These are phyloP conservation scores for Tuta absoluta DNA, from an alignment of 2,888 invertebrate species.

Conservation along the genomic window DNA sequence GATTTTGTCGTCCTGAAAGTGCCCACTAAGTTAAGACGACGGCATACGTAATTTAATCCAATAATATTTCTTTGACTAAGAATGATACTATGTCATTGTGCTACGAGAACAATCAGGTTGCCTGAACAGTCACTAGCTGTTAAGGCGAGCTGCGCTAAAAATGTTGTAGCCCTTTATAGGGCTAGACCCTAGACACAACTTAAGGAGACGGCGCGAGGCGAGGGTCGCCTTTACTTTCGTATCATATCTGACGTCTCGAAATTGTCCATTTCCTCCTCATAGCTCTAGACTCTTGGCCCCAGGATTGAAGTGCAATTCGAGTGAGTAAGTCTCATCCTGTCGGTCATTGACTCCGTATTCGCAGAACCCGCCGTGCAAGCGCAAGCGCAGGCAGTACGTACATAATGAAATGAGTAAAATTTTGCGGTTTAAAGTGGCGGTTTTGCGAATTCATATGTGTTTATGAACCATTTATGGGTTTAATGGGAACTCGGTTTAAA, in stretches of 20 bases:
- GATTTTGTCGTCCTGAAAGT: too few relatives aligned
- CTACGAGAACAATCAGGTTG: too few relatives aligned
- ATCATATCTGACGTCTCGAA: background rate
- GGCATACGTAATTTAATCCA: too few relatives aligned
- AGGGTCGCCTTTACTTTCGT: too few relatives aligned
- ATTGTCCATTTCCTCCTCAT: background rate
- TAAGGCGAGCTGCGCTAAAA: too few relatives aligned
- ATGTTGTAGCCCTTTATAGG: too few relatives aligned
- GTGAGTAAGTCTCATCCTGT: background rate
- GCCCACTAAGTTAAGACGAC: too few relatives aligned
- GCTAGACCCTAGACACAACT: too few relatives aligned
- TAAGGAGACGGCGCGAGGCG: too few relatives aligned
- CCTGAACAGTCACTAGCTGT: too few relatives aligned
- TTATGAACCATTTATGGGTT: background rate
- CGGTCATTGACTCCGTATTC: constrained; percentile 14
- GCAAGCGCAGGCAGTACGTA: background rate
- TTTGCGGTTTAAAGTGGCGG: constrained; percentile 6
- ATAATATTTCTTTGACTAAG: too few relatives aligned
- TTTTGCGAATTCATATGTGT: background rate
- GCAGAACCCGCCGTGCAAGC: background rate
- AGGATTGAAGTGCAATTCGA: background rate
- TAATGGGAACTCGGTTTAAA: background rate
- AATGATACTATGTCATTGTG: too few relatives aligned
- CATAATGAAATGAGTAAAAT: constrained; percentile 4
- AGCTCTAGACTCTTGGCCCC: constrained; percentile 4